Evolutionary conservation across 2,113 vertebrate genomes (phyloP).

Genomic region (Corythoichthys intestinalis): DNA sequence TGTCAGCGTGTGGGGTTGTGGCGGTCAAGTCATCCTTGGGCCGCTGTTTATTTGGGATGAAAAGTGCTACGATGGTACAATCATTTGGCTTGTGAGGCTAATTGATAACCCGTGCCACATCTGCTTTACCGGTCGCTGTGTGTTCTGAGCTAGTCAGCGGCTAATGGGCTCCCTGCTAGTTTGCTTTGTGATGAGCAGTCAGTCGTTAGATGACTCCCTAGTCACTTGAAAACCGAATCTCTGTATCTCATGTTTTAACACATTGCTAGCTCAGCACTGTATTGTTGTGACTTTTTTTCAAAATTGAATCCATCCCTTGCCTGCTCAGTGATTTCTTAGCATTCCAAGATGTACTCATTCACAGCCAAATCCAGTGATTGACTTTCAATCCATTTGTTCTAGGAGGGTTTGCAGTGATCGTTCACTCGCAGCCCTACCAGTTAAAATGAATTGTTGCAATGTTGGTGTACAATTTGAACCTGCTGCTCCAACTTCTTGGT

Average conservation of each 20-base stretch:
- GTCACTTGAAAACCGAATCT: neutral
- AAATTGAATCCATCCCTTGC: neutral
- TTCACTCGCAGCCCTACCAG: too few species aligned
- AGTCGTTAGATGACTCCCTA: slow-evolving; percentile 7
- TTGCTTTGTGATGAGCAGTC: slow-evolving; percentile 39
- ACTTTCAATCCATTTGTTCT: too few species aligned
- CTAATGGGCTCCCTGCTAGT: slow-evolving; percentile 19
- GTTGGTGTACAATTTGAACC: neutral
- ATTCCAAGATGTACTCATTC: neutral
- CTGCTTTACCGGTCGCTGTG: slow-evolving; percentile 44
- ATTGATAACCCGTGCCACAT: neutral
- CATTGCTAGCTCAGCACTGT: neutral
- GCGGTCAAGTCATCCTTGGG: neutral
- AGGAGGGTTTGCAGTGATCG: too few species aligned
- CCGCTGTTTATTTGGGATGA: neutral
- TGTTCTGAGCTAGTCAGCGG: slow-evolving; percentile 32
- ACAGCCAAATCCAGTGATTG: too few species aligned
- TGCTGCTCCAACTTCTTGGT: neutral
- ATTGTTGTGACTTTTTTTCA: too few species aligned
- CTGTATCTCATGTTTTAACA: neutral
- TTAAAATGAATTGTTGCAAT: neutral
- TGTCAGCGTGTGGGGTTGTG: slow-evolving; percentile 24
- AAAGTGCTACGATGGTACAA: neutral
- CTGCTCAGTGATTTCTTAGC: slow-evolving; percentile 3
- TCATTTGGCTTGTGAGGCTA: neutral